Percentiles rank a stretch among this genome's conserved stretches.
Conservation (phyloP, 2,113 vertebrate genomes). For the Pedetes capensis region DNA sequence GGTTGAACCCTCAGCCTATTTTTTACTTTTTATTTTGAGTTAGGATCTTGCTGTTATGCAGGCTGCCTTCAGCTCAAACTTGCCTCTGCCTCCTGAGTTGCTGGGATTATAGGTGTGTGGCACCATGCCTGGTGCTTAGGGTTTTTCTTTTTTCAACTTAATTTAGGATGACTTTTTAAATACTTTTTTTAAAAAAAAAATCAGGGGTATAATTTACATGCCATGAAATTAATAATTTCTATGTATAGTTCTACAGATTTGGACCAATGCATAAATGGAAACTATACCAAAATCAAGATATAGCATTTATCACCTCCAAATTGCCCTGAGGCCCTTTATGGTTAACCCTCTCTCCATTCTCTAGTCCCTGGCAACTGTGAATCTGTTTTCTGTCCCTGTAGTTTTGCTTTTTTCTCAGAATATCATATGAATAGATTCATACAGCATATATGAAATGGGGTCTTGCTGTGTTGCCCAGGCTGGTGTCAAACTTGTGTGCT, state of each 20-base stretch:
- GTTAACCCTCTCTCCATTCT: neutral
- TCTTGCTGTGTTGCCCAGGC: neutral
- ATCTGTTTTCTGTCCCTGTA: neutral
- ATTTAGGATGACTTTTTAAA: too few relatives aligned
- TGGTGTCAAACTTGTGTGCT: neutral
- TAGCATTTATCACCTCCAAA: neutral
- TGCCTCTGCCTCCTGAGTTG: too few relatives aligned
- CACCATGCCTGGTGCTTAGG: too few relatives aligned
- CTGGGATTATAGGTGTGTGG: too few relatives aligned
- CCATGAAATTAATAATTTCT: neutral
- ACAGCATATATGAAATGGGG: neutral
- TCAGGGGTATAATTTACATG: neutral
- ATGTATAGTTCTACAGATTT: neutral
- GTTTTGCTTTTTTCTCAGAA: slow-evolving; percentile 1
- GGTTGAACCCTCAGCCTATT: too few relatives aligned
- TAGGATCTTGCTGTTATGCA: too few relatives aligned
- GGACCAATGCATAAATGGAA: neutral
- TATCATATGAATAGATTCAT: neutral
- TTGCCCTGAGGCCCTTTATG: neutral
- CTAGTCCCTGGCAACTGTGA: neutral
- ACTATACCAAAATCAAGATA: neutral
- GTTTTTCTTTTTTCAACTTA: too few relatives aligned
- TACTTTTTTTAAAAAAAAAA: neutral
- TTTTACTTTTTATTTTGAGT: too few relatives aligned
- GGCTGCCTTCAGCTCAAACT: too few relatives aligned